Percentiles rank a stretch among this genome's conserved stretches.
Conservation (phyloP, 2,113 vertebrate genomes). For the Callipepla californica region DNA sequence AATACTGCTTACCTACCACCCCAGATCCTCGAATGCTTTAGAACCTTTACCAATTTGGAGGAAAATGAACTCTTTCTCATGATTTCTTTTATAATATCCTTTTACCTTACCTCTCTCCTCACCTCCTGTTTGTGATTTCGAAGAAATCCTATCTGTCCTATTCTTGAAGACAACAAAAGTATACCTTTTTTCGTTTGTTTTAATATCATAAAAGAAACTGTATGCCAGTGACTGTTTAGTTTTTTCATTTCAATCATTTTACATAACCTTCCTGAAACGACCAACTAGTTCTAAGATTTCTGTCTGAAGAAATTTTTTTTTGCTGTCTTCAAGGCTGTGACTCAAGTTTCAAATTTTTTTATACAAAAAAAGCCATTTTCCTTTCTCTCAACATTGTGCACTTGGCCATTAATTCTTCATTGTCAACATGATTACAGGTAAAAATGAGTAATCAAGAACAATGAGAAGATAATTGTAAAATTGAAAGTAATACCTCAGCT, state of each 20-base stretch:
- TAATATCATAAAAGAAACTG: background rate
- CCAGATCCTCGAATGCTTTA: background rate
- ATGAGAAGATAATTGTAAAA: background rate
- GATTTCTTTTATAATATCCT: background rate
- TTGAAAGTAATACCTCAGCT: background rate
- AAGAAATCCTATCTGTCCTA: background rate
- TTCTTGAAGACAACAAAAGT: background rate
- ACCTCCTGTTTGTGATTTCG: background rate
- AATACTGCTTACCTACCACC: background rate
- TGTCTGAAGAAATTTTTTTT: background rate
- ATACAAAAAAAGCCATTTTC: background rate
- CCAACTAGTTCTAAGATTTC: background rate
- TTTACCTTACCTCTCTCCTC: background rate
- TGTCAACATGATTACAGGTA: background rate
- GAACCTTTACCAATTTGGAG: background rate
- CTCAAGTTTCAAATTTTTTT: background rate
- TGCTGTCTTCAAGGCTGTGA: background rate
- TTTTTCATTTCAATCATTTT: background rate
- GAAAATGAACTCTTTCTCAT: background rate
- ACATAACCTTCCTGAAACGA: background rate
- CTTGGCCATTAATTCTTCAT: background rate
- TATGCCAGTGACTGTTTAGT: background rate
- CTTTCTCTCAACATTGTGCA: background rate
- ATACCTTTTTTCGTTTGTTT: background rate
- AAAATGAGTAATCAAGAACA: constrained; percentile 4